These are phyloP conservation scores for Nasua narica DNA, from an alignment of 2,797 vertebrate species.

Conservation along the genomic window DNA sequence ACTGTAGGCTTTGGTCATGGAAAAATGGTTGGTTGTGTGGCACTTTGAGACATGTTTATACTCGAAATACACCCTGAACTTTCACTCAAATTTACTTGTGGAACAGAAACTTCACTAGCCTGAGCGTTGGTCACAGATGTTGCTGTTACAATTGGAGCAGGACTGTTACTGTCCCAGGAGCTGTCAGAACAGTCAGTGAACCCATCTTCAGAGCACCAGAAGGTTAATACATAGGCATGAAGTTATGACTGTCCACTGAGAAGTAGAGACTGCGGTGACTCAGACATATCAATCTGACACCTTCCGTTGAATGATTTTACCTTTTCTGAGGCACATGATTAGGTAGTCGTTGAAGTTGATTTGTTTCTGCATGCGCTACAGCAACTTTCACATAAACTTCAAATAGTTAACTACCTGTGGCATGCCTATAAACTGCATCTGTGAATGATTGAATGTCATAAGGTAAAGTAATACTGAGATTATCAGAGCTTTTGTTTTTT, in stretches of 20 bases:
- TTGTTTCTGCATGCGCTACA: slow-evolving; percentile 85
- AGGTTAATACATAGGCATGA: slow-evolving; percentile 87
- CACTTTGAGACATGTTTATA: slow-evolving; percentile 83
- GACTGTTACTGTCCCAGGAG: slow-evolving; percentile 82
- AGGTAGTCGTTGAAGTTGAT: slow-evolving; percentile 77
- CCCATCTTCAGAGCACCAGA: slow-evolving; percentile 83
- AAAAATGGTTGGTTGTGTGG: slow-evolving; percentile 76
- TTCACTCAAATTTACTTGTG: slow-evolving; percentile 82
- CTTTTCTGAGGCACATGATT: slow-evolving; percentile 82
- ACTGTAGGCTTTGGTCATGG: slow-evolving; percentile 78
- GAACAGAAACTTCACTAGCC: slow-evolving; percentile 80
- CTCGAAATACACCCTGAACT: slow-evolving; percentile 79
- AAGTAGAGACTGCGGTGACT: slow-evolving; percentile 86
- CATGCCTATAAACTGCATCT: slow-evolving; percentile 87
- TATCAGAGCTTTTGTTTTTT: slow-evolving; percentile 86
- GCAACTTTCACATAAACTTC: slow-evolving; percentile 88
- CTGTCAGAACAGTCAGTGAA: slow-evolving; percentile 81
- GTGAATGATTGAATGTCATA: slow-evolving; percentile 86
- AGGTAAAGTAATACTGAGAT: slow-evolving; percentile 84
- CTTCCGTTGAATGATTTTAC: slow-evolving; percentile 87
- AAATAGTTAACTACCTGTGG: slow-evolving; percentile 87
- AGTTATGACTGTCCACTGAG: slow-evolving; percentile 88
- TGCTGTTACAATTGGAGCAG: slow-evolving; percentile 79
- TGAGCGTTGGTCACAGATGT: slow-evolving; percentile 79
- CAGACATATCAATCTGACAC: slow-evolving; percentile 80